Conservation (phyloP, 2,797 vertebrate species). For the Pachyuromys duprasi region DNA sequence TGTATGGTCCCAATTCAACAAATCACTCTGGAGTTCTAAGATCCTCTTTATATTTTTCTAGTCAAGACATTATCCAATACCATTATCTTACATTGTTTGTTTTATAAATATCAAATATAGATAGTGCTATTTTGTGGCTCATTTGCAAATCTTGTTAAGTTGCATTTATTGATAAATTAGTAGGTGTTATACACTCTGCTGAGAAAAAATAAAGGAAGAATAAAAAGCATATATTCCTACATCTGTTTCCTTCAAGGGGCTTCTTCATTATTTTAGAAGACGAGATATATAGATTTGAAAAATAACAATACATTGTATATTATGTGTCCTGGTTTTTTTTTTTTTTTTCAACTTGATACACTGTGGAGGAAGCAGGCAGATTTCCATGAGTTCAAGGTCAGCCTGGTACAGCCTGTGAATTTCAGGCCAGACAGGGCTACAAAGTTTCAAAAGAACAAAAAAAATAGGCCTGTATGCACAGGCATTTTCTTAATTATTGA, state of each 20-base stretch:
- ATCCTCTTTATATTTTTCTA: neutral
- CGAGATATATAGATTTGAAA: neutral
- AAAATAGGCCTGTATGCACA: neutral
- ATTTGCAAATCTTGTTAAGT: conserved; percentile 19
- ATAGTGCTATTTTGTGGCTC: neutral
- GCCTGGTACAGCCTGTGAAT: neutral
- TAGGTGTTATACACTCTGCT: neutral
- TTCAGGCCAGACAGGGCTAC: neutral
- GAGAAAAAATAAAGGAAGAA: conserved; percentile 4
- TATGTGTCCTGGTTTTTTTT: neutral
- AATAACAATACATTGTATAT: neutral
- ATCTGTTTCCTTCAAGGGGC: neutral
- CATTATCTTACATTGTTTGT: neutral
- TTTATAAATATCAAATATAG: conserved; percentile 4
- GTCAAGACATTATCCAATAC: neutral
- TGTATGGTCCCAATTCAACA: neutral
- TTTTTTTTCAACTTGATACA: neutral
- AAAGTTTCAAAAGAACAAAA: neutral
- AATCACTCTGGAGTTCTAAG: neutral
- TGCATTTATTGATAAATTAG: neutral
- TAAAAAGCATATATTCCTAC: neutral
- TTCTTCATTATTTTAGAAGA: conserved; percentile 8
- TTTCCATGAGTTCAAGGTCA: neutral
- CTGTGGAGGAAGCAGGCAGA: neutral
- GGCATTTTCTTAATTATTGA: neutral